Base-by-base conservation (phyloP, 2,888 invertebrate species). In the Drosophila falleni region DNA sequence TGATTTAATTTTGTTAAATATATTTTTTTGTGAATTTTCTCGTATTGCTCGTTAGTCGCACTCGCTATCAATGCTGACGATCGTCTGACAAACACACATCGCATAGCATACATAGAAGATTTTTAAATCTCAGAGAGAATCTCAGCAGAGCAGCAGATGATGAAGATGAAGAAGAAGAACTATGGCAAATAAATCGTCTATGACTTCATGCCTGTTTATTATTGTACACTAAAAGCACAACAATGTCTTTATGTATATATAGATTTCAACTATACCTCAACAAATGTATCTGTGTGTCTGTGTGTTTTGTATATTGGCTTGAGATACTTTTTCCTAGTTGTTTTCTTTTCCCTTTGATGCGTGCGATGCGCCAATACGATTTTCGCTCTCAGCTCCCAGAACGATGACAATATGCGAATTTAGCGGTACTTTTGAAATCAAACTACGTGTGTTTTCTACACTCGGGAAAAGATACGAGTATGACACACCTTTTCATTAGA, bases 31-130 rank as follows among this genome's bases (percentile, higher is more conserved):
- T 51, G n/a, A 51, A 51, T 67, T 61, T 65, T 44, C 47, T 54
- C 53, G 65, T 3, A 46, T 50, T 54, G 65, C 70, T 75, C 70
- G 65, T 73, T 62, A 58, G 74, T 67, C 81, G 81, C 78, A 23
- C 3, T 29, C 91, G 80, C 90, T 86, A 87, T 89, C 88, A 88
- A 80, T 76, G 89, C 87, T 88, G 73, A 83, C 90, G 90, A 86
- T 81, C 89, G 81, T 90, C 91, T 91, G 90, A 61, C 58, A 19
- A n/a, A 39, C 41, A 10, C 11, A 31, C 19, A 60, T 33, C 16
- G 35, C 23, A 15, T 50, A 33, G 51, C 26, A 33, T 3, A 39
- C 35, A 6, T 13, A 15, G 49, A 23, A 29, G 42, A 61, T 16
- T 31, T 16, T 26, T 26, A 13, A 61, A 26, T 31, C 33, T 26